Conservation (phyloP, 2,888 invertebrate genomes). For the Thecocarcelia acutangulata region DNA sequence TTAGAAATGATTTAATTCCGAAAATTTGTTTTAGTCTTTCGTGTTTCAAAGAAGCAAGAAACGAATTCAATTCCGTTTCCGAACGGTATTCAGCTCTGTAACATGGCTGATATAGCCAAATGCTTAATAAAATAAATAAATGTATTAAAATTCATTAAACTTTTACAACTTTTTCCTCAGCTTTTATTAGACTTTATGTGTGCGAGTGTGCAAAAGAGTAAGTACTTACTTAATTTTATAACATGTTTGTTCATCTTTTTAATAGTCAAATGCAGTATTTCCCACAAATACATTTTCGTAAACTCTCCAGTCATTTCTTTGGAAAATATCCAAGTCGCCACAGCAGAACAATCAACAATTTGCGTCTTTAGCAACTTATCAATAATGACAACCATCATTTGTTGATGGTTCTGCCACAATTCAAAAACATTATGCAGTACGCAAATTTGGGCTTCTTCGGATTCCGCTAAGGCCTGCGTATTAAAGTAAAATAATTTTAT, state of each 20-base stretch:
- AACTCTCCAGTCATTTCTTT: slow-evolving; percentile 95
- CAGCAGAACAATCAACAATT: slow-evolving; percentile 97
- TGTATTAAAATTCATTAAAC: too few relatives aligned
- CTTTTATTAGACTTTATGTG: too few relatives aligned
- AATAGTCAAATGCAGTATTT: slow-evolving; percentile 96
- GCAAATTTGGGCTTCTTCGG: slow-evolving; percentile 97
- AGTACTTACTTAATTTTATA: slow-evolving; percentile 86
- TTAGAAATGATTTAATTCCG: too few relatives aligned
- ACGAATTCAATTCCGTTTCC: too few relatives aligned
- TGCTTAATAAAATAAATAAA: too few relatives aligned
- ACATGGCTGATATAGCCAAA: too few relatives aligned
- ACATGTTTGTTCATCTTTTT: slow-evolving; percentile 98
- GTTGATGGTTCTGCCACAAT: slow-evolving; percentile 97
- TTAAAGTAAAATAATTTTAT: too few relatives aligned
- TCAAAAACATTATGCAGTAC: slow-evolving; percentile 95
- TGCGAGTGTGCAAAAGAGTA: neutral
- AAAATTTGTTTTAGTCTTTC: too few relatives aligned
- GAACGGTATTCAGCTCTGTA: too few relatives aligned
- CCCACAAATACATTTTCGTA: slow-evolving; percentile 97
- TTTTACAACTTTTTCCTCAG: too few relatives aligned
- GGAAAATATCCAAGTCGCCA: slow-evolving; percentile 98
- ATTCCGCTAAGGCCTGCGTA: slow-evolving; percentile 90
- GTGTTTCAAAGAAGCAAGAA: too few relatives aligned
- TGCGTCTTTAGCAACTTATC: slow-evolving; percentile 99
- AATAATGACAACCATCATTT: slow-evolving; percentile 97